These are phyloP conservation scores for Esox masquinongy DNA, from an alignment of 2,797 vertebrate species.

Conservation along the genomic window DNA sequence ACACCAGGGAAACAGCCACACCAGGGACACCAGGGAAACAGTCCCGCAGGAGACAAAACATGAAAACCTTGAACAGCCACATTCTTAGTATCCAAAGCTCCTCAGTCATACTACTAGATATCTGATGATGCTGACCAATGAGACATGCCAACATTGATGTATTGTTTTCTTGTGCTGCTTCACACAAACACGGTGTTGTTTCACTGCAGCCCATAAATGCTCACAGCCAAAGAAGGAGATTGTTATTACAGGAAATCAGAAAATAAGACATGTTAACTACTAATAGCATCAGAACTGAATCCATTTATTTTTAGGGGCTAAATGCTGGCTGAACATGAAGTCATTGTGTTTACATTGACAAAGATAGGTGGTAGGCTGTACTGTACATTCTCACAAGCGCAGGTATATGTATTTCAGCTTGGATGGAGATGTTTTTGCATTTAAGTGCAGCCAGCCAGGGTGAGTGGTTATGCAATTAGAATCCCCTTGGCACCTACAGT, in stretches of 20 bases:
- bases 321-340: not conserved
- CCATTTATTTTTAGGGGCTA: slow-evolving; percentile 7
- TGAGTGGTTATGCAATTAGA: slow-evolving; percentile 34
- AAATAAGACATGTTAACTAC: slow-evolving; percentile 12
- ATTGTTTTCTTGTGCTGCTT: slow-evolving; percentile 18
- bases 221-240: slow-evolving; percentile 17
- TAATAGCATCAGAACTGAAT: slow-evolving; percentile 10
- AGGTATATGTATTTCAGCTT: slow-evolving; percentile 34
- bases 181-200: slow-evolving; percentile 23
- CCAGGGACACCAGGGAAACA: too few species aligned
- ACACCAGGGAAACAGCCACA: too few species aligned
- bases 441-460: slow-evolving; percentile 24
- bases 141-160: slow-evolving; percentile 35
- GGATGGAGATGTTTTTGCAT: slow-evolving; percentile 38
- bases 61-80: too few species aligned
- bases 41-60: too few species aligned
- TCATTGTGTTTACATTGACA: not conserved
- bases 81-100: not conserved
- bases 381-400: not conserved
- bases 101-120: slow-evolving; percentile 29
- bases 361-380: not conserved
- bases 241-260: slow-evolving; percentile 3
- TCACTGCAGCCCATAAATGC: slow-evolving; percentile 23
- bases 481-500: slow-evolving; percentile 33
- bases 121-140: slow-evolving; percentile 43